Percentiles rank a stretch among this genome's conserved stretches.
Conservation (phyloP, 1,140 invertebrate genomes). For the Argopecten irradians region DNA sequence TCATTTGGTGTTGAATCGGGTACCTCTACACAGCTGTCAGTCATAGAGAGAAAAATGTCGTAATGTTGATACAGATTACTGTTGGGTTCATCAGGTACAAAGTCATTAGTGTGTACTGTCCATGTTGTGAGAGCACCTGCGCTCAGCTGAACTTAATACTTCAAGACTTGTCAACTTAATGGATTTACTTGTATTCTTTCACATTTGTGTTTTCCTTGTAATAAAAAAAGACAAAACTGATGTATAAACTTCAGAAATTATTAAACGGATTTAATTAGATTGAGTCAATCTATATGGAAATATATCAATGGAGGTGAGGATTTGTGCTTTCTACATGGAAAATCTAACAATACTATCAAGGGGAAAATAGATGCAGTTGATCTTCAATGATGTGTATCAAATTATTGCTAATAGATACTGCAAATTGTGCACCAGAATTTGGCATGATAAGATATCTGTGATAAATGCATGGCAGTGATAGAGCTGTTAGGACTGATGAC, state of each 20-base stretch:
- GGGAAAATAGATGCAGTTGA: not conserved
- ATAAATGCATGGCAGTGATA: not conserved
- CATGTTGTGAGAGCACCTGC: constrained; percentile 6
- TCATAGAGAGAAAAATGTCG: not conserved
- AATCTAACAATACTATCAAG: not conserved
- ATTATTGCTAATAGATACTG: not conserved
- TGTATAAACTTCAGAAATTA: too few relatives aligned
- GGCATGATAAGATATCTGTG: not conserved
- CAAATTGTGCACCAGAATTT: not conserved
- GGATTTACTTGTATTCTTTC: not conserved
- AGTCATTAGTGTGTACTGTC: constrained; percentile 6
- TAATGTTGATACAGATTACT: not conserved
- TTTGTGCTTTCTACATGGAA: not conserved
- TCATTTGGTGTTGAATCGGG: not conserved
- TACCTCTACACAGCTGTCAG: not conserved
- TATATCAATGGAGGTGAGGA: not conserved
- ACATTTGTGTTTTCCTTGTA: too few relatives aligned
- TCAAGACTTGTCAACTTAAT: not conserved
- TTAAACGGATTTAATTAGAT: too few relatives aligned
- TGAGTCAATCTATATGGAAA: not conserved
- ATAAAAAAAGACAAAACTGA: too few relatives aligned
- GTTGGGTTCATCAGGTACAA: not conserved
- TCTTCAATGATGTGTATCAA: not conserved
- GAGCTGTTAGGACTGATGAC: not conserved
- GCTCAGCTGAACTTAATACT: not conserved